Percentiles rank a stretch among this genome's conserved stretches.
These are phyloP conservation scores for Gila orcuttii DNA, from an alignment of 2,113 vertebrate genomes.

Conservation along the genomic window DNA sequence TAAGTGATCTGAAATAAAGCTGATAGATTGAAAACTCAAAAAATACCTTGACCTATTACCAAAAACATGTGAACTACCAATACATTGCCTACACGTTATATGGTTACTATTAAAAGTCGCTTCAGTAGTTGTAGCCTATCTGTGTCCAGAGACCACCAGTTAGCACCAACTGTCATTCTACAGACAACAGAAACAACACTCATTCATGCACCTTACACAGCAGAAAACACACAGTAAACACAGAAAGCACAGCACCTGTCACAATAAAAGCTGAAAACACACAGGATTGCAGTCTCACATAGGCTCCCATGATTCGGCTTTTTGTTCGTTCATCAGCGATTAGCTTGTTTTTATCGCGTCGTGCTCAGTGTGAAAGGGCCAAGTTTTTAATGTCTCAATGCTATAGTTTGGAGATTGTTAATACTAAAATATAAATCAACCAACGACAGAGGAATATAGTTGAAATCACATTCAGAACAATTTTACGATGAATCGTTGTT, in stretches of 20 bases:
- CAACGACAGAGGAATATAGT: too few species aligned
- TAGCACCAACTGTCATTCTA: conserved; percentile 48
- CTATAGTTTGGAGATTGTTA: too few species aligned
- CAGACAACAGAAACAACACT: conserved; percentile 48
- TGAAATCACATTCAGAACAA: too few species aligned
- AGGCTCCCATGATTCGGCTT: not conserved
- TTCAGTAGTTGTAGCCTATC: conserved; percentile 21
- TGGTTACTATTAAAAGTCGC: not conserved
- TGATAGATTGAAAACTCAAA: not conserved
- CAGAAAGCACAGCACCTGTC: conserved; percentile 46
- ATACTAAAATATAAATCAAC: too few species aligned
- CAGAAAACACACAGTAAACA: conserved; percentile 45
- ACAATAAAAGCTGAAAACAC: conserved; percentile 41
- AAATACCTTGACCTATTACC: not conserved
- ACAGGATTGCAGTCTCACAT: conserved; percentile 5
- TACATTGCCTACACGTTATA: not conserved
- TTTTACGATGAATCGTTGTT: too few species aligned
- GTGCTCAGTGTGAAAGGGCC: too few species aligned
- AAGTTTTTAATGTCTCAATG: not conserved
- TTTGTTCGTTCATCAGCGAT: too few species aligned
- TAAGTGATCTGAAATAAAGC: not conserved
- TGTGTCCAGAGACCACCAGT: conserved; percentile 49
- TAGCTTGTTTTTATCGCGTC: too few species aligned
- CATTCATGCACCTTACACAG: conserved; percentile 39
- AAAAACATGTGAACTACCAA: not conserved